Conservation (phyloP, 2,888 invertebrate species). For the Eupsilia transversa region DNA sequence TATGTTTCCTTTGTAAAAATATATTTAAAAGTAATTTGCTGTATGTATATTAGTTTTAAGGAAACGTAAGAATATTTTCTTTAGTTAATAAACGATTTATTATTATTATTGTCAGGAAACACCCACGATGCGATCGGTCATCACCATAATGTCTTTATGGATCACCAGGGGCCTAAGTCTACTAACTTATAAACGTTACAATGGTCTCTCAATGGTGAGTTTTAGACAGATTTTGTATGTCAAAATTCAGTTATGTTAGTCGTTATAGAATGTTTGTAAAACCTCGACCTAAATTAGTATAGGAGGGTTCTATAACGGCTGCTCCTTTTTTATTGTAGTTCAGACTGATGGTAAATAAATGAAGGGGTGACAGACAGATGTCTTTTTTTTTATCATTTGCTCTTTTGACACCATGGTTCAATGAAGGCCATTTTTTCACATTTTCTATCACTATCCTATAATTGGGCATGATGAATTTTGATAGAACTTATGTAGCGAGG, state of each 20-base stretch:
- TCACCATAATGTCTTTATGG: neutral
- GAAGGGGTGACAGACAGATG: neutral
- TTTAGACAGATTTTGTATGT: no score
- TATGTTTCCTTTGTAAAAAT: no score
- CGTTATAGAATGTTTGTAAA: neutral
- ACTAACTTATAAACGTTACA: no score
- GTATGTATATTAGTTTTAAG: no score
- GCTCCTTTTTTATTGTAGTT: neutral
- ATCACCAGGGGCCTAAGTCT: no score
- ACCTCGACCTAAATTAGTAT: neutral
- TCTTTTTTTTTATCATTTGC: neutral
- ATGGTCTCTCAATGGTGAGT: no score
- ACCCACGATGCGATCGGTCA: neutral
- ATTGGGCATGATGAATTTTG: neutral
- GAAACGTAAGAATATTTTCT: no score
- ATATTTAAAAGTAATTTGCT: no score
- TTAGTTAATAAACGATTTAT: no score
- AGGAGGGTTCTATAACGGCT: neutral
- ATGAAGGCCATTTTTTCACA: slow-evolving; percentile 2
- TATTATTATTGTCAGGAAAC: neutral
- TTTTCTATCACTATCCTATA: neutral
- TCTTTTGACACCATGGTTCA: neutral
- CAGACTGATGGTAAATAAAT: neutral
- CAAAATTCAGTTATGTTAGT: slow-evolving; percentile 7
- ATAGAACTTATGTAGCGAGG: neutral